A percentile compares a stretch with the other conserved stretches of the same genome.
Conservation (phyloP, 1,140 invertebrate species). For the Brachionus rotundiformis region DNA sequence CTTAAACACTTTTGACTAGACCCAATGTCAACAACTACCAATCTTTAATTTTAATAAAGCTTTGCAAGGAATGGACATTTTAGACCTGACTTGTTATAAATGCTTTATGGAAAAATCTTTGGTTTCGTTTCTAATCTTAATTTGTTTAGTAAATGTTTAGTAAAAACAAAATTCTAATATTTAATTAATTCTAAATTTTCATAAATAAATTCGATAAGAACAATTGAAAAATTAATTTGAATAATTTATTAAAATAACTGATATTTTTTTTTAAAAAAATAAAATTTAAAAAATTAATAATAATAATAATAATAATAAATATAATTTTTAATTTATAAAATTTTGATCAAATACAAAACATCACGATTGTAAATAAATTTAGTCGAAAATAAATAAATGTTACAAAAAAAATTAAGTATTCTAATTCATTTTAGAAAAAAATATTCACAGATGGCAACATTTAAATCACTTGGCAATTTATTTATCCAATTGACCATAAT, state of each 20-base stretch:
- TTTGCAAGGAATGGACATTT: too few species aligned
- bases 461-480: neutral
- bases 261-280: neutral
- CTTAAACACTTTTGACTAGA: too few species aligned
- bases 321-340: constrained; percentile 3
- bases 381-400: neutral
- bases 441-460: neutral
- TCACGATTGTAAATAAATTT: constrained; percentile 3
- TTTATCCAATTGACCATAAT: neutral
- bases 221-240: neutral
- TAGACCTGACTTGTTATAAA: too few species aligned
- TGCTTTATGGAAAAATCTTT: too few species aligned
- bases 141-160: too few species aligned
- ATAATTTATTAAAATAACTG: neutral
- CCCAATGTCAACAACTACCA: too few species aligned
- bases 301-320: neutral
- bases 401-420: constrained; percentile 1
- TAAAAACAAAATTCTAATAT: too few species aligned
- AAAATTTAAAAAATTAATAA: neutral
- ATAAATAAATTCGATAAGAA: neutral
- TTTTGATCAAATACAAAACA: constrained; percentile 20
- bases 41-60: too few species aligned
- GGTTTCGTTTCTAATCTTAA: too few species aligned
- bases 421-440: neutral
- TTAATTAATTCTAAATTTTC: too few species aligned